These are phyloP conservation scores for Cheilosia impressa DNA, from an alignment of 2,888 invertebrate species.

Conservation along the genomic window DNA sequence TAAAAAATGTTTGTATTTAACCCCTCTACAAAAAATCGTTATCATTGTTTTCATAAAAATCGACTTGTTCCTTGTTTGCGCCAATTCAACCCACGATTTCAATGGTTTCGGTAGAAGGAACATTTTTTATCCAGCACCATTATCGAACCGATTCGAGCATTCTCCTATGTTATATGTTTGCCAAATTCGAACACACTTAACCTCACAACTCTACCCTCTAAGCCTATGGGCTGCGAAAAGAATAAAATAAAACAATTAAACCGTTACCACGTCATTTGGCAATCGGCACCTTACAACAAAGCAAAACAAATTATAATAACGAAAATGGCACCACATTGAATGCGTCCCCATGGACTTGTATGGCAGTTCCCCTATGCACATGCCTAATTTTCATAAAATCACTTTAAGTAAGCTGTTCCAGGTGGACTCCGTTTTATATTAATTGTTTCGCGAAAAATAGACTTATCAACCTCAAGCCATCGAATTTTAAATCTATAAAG, in stretches of 20 bases:
- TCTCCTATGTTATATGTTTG: too few species aligned
- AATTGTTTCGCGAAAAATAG: not conserved
- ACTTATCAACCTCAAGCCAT: not conserved
- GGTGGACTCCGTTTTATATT: not conserved
- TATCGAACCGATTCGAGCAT: too few species aligned
- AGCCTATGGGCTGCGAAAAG: not conserved
- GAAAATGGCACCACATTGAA: not conserved
- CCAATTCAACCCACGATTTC: too few species aligned
- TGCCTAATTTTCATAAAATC: constrained; percentile 1
- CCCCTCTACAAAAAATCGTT: too few species aligned
- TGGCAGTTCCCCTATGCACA: not conserved
- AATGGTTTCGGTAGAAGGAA: too few species aligned
- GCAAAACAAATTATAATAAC: not conserved
- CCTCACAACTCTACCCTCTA: not conserved
- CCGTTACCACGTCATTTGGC: not conserved
- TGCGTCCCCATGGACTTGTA: not conserved
- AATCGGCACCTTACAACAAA: not conserved
- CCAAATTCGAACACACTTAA: not conserved
- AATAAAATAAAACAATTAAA: not conserved
- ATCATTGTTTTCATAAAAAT: too few species aligned
- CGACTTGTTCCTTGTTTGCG: too few species aligned
- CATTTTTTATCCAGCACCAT: too few species aligned
- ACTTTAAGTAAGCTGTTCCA: constrained; percentile 1
- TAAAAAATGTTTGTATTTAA: too few species aligned
- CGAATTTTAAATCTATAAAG: not conserved